phyloP scores from a whole-genome alignment of 2,888 invertebrate genomes.

The Spodoptera exigua region DNA sequence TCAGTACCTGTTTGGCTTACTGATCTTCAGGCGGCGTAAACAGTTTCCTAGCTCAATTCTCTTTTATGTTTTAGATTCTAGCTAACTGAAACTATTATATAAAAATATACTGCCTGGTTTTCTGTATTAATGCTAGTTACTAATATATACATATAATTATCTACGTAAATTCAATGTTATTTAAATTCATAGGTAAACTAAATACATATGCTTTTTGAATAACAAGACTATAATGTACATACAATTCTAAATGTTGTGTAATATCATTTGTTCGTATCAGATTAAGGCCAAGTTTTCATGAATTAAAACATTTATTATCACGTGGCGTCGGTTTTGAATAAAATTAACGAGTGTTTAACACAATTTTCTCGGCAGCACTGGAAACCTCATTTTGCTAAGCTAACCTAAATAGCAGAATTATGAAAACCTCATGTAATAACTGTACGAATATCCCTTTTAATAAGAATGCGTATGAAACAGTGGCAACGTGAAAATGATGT shows the following conservation, averaged over 20 bases:
- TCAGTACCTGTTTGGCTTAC: constrained; percentile 10
- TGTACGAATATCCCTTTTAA: constrained; percentile 7
- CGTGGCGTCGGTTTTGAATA: not conserved
- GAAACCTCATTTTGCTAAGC: constrained; percentile 1
- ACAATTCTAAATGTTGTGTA: too few species aligned
- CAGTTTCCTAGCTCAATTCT: constrained; percentile 1
- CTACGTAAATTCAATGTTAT: too few species aligned
- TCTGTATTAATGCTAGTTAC: too few species aligned
- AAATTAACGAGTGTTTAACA: constrained; percentile 12
- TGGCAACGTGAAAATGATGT: constrained; percentile 3
- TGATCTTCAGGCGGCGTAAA: constrained; percentile 16
- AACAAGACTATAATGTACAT: not conserved
- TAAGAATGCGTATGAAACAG: constrained; percentile 4
- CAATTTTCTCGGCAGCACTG: constrained; percentile 4
- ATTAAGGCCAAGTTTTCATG: too few species aligned
- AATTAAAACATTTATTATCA: not conserved
- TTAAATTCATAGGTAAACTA: too few species aligned
- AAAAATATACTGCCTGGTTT: too few species aligned
- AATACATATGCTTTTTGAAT: too few species aligned
- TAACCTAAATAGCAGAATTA: constrained; percentile 15
- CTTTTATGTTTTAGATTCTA: too few species aligned
- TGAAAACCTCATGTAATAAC: constrained; percentile 12
- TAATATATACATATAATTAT: too few species aligned
- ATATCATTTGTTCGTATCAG: too few species aligned
- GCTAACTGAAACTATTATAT: too few species aligned